Base-by-base conservation (phyloP, 2,888 invertebrate species). In the Drosophila kokeensis region DNA sequence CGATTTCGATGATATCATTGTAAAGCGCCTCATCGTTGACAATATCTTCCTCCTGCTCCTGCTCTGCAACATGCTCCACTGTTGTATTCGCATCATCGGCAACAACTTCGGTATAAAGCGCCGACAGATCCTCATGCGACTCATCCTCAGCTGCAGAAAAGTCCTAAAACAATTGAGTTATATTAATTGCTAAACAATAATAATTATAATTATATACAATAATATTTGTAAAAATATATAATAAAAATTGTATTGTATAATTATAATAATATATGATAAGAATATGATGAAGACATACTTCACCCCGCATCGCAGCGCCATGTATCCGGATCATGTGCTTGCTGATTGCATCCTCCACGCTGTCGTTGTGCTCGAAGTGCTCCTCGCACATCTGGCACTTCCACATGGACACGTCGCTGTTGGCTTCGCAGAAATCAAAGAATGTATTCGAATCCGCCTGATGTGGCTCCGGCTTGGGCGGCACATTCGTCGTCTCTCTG, bases 351-450 rank as follows among this genome's bases (percentile, higher is more conserved):
- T 72, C 69, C 15, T 82, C 64, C n/a, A 72, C 18, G 6, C 36
- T 66, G n/a, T 81, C 87, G 21, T 69, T 80, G 2, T 80, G 63
- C 10, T 82, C 81, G 68, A 90, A 90, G 0, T 81, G 54, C 7
- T 65, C 75, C 11, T 81, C 79, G 42, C 91, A 91, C 87, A 91
- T 85, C 42, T 83, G 85, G 34, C 91, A 91, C 45, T 87, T 85
- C 21, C 52, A 67, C 2, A 80, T 54, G 2, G 59, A 13, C 0
- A 62, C 48, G 53, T 75, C 64, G 5, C 32, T 66, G 40, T 67
- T 74, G 8, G 60, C 4, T 34, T 77, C 77, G 38, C 79, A 74
- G n/a, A 79, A 79, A 18, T 60, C 57, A 13, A 69, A 58, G 29
- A 77, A 71, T 1, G 81, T 38, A 55, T 24, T 64, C 1, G 69